Base-by-base conservation (phyloP, 92 coral and sea anemone genomes). In the Umimayanthus chanpuru region DNA sequence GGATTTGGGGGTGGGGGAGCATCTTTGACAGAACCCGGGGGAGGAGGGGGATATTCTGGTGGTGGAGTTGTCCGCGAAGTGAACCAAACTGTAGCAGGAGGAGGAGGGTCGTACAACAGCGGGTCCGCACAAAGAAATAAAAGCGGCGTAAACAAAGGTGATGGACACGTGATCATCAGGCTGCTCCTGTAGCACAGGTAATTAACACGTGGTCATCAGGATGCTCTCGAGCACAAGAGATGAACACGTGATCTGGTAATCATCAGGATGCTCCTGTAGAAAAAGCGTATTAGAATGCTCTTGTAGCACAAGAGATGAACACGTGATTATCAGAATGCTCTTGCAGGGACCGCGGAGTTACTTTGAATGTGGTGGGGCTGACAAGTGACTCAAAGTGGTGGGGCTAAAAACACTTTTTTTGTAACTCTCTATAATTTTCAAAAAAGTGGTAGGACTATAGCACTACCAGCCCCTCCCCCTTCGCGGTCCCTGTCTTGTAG, bases 1-100 rank as follows among this genome's bases (percentile, higher is more conserved):
- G 99, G 98, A 9, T 97, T 93, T 85, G 99, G 99, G 71, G 98
- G 99, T 29, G 99, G 99, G 6, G 99, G 99, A 18, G 96, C 87
- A 10, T 92, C 94, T 30, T 58, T 32, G 28, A 5, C 2, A 36
- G 85, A 70, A 32, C 95, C 96, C 12, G 99, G 99, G 40, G 99
- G 96, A 40, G 99, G 99, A 25, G 99, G 99, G 26, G 99, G 99
- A 14, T 97, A 93, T 70, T 95, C 97, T 3, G 99, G 99, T 40
- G 99, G 98, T 47, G 96, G 99, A 40, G 98, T 97, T 76, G 64
- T 81, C 66, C 85, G 71, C 38, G 89, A 80, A 20, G 41, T 86
- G 21, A 72, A 86, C 41, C 58, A 71, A 65, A 87, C 95, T 25
- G 85, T 79, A 39, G 95, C 97, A 9, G 98, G 98, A 41, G 98